Conservation (phyloP, 2,113 vertebrate species). For the Festucalex cinctus region DNA sequence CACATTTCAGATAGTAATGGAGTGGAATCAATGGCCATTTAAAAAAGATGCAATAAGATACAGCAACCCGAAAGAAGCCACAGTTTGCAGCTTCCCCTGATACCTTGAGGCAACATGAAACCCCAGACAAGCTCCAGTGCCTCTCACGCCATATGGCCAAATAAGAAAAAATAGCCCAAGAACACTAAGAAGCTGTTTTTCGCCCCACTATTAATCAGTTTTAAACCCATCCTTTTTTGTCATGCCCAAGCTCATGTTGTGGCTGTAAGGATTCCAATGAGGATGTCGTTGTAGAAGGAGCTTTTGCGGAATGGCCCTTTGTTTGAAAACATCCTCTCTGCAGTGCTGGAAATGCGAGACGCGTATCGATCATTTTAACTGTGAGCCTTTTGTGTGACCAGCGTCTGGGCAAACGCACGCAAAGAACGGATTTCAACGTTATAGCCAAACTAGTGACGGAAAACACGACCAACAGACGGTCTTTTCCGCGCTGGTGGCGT, state of each 20-base stretch:
- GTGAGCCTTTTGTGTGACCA: conserved; percentile 67
- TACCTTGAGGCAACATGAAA: conserved; percentile 63
- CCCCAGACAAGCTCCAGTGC: conserved; percentile 57
- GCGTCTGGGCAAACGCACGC: conserved; percentile 34
- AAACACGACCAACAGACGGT: conserved; percentile 12
- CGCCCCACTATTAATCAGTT: conserved; percentile 20
- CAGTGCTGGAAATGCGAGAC: conserved; percentile 67
- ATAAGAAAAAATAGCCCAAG: conserved; percentile 34
- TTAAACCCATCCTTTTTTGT: conserved; percentile 37
- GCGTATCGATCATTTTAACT: conserved; percentile 71
- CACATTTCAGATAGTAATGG: conserved; percentile 40
- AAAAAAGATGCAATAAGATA: conserved; percentile 58
- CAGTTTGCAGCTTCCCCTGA: conserved; percentile 35
- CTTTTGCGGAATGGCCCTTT: conserved; percentile 68
- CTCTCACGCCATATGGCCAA: conserved; percentile 60
- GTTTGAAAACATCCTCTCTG: conserved; percentile 66
- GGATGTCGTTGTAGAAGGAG: conserved; percentile 35
- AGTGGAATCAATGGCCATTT: conserved; percentile 41
- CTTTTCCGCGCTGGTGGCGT: conserved; percentile 40
- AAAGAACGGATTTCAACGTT: conserved; percentile 13
- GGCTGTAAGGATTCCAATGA: conserved; percentile 35
- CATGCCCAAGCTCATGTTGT: conserved; percentile 32
- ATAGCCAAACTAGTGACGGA: neutral
- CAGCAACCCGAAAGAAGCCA: conserved; percentile 39
- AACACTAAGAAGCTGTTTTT: conserved; percentile 29